Conservation (phyloP, 2,113 vertebrate species). For the Ranitomeya variabilis region DNA sequence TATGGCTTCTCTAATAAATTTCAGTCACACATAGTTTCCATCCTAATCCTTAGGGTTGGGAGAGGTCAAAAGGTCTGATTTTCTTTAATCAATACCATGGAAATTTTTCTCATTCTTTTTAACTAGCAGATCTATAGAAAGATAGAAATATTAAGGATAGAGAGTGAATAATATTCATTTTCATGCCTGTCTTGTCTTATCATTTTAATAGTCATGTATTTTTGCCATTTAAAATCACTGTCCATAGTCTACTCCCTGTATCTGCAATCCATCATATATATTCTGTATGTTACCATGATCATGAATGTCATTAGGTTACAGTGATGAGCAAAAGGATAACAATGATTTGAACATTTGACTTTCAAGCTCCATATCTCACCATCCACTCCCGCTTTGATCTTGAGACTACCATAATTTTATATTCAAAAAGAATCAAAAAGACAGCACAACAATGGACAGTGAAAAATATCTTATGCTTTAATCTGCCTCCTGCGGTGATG, state of each 20-base stretch:
- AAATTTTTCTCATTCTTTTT: conserved; percentile 60
- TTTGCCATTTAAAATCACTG: conserved; percentile 1
- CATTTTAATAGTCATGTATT: conserved; percentile 56
- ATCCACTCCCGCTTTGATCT: no score
- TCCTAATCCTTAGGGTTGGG: conserved; percentile 82
- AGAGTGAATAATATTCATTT: conserved; percentile 60
- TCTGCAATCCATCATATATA: neutral
- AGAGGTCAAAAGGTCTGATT: conserved; percentile 78
- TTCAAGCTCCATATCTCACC: no score
- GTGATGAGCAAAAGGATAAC: neutral
- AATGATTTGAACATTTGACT: neutral
- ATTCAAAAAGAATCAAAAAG: no score
- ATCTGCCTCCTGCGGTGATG: no score
- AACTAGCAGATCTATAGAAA: conserved; percentile 69
- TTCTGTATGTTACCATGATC: no score
- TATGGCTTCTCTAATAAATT: conserved; percentile 84
- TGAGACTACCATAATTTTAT: no score
- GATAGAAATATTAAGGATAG: conserved; percentile 62
- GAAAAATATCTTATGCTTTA: no score
- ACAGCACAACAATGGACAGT: no score
- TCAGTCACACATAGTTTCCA: conserved; percentile 80
- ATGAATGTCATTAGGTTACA: neutral
- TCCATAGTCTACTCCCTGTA: neutral
- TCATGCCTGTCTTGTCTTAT: conserved; percentile 48
- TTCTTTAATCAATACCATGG: conserved; percentile 71